phyloP scores from a whole-genome alignment of 2,888 invertebrate genomes.

The Calliopum simillimum region DNA sequence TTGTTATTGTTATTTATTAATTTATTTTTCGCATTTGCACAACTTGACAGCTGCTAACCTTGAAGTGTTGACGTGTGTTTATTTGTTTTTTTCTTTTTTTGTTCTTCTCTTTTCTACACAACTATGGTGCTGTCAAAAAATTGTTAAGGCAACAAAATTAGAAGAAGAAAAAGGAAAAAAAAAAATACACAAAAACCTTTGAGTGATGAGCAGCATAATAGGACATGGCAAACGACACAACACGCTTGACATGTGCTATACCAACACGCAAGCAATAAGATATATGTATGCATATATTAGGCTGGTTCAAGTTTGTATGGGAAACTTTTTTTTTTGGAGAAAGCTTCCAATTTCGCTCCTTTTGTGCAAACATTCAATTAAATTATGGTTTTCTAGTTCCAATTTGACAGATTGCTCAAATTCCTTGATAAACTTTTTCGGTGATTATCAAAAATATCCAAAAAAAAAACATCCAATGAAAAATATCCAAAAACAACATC shows the following conservation, averaged over 20 bases:
- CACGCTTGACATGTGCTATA: constrained; percentile 29
- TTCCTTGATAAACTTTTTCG: too few relatives aligned
- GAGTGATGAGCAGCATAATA: constrained; percentile 43
- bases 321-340: too few relatives aligned
- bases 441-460: too few relatives aligned
- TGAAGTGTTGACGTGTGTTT: constrained; percentile 47
- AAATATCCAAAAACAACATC: too few relatives aligned
- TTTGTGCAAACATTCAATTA: too few relatives aligned
- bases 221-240: constrained; percentile 38
- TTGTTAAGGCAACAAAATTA: constrained; percentile 10
- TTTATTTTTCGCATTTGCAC: constrained; percentile 23
- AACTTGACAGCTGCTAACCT: constrained; percentile 46
- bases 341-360: too few relatives aligned
- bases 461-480: too few relatives aligned
- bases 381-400: too few relatives aligned
- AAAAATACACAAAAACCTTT: constrained; percentile 20
- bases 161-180: constrained; percentile 28
- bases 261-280: not conserved
- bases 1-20: constrained; percentile 24
- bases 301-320: too few relatives aligned
- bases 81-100: too few relatives aligned
- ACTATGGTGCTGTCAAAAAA: constrained; percentile 45
- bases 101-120: too few relatives aligned
- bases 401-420: too few relatives aligned
- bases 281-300: not conserved